Conservation (phyloP, 2,888 invertebrate genomes). For the Brachycybe producta region DNA sequence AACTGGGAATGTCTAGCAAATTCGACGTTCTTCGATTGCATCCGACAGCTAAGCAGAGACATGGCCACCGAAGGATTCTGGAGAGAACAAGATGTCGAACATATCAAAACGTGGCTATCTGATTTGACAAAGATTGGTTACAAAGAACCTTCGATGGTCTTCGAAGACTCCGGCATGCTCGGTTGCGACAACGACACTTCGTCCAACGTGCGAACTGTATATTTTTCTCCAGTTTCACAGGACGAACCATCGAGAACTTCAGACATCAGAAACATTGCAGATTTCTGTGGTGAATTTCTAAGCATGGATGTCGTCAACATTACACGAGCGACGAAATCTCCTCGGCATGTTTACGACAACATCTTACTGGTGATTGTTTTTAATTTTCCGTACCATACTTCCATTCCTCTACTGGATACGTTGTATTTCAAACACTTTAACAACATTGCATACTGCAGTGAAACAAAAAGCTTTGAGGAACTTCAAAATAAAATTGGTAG, state of each 20-base stretch:
- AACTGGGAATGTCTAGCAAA: conserved; percentile 3
- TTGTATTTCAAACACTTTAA: conserved; percentile 6
- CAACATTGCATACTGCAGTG: conserved; percentile 10
- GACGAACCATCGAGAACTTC: background rate
- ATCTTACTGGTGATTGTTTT: conserved; percentile 8
- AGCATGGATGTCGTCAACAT: background rate
- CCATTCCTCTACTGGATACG: background rate
- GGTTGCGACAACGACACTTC: background rate
- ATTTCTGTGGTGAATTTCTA: background rate
- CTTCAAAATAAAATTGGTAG: background rate
- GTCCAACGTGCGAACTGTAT: background rate
- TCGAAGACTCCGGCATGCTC: background rate
- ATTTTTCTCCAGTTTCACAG: conserved; percentile 2
- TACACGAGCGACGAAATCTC: background rate
- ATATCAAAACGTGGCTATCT: conserved; percentile 2
- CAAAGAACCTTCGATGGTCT: conserved; percentile 5
- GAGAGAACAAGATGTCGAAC: background rate
- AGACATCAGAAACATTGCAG: background rate
- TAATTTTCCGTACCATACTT: background rate
- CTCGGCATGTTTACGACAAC: background rate
- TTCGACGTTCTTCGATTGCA: conserved; percentile 4
- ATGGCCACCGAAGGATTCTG: conserved; percentile 5
- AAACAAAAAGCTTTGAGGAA: background rate
- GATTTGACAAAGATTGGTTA: conserved; percentile 6
- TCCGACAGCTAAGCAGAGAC: background rate